Evolutionary conservation across 2,888 invertebrate species (phyloP).

Genomic region (Pantelozetes paolii): DNA sequence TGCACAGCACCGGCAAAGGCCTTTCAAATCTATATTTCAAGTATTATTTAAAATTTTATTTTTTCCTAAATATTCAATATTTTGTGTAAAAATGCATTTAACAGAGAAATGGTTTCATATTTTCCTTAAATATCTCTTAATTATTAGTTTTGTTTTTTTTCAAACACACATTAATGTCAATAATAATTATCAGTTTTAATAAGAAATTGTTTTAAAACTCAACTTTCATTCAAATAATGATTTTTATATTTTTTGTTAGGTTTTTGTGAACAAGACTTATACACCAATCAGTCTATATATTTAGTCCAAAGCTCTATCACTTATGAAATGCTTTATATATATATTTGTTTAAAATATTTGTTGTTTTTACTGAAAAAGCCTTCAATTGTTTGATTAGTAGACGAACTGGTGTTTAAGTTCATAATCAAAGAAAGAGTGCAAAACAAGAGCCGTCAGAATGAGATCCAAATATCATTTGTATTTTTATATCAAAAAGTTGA

Average conservation of each 20-base stretch:
- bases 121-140: neutral
- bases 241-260: too few relatives aligned
- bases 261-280: slow-evolving; percentile 6
- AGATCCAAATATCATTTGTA: slow-evolving; percentile 16
- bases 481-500: neutral
- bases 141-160: neutral
- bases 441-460: slow-evolving; percentile 3
- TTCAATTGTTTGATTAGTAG: slow-evolving; percentile 12
- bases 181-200: slow-evolving; percentile 19
- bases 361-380: slow-evolving; percentile 1
- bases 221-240: neutral
- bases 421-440: slow-evolving; percentile 23
- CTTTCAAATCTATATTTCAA: neutral
- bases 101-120: neutral
- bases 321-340: neutral
- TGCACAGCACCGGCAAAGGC: slow-evolving; percentile 37
- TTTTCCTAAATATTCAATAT: neutral
- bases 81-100: slow-evolving; percentile 23
- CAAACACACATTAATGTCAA: slow-evolving; percentile 20
- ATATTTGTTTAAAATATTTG: neutral
- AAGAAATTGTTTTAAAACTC: neutral
- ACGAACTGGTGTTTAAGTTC: slow-evolving; percentile 4
- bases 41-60: neutral
- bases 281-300: slow-evolving; percentile 2
- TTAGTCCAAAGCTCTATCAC: slow-evolving; percentile 14